Evolutionary conservation across 2,113 vertebrate genomes (phyloP), one percentile per base, ranked within the genome.

Genomic region (Turnix velox): DNA sequence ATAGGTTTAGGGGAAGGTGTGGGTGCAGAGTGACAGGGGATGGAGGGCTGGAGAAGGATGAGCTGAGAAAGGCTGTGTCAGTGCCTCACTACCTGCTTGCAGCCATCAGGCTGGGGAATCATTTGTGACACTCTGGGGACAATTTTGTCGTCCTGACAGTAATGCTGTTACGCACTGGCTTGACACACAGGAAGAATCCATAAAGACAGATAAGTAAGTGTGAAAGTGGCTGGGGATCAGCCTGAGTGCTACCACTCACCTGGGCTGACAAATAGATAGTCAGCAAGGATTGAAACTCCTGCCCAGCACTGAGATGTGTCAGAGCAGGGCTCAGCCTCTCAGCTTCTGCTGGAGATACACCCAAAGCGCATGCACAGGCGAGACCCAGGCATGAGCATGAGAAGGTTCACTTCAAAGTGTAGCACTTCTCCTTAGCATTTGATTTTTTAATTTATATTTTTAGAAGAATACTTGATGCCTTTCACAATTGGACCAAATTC

Each of bases 131-230:
- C 98, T 97, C 97, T 94, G 95, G 97, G 98, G 98, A 98, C 97
- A 97, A 86, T 98, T 98, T 98, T 98, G 98, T 98, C 98, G 98
- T 97, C 98, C 98, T 98, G 98, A 98, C 98, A 98, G 97, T 98
- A 98, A 98, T 97, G 97, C 98, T 98, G 98, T 98, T 98, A 98
- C 97, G 97, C 95, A 95, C 96, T 91, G 95, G 96, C 97, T 97
- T 98, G 98, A 98, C 98, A 98, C 97, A 96, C 96, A 95, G 96
- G 97, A 98, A 98, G 97, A 97, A 98, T 98, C 98, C 97, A 98
- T 98, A 98, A 98, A 98, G 98, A 98, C 97, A 98, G 98, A 98
- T 98, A 98, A 98, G 98, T 98, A 97, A 98, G 97, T 98, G 97
- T 97, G 97, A 97, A 98, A 98, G 97, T 97, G 97, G 97, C 98